Evolutionary conservation across 2,113 vertebrate species (phyloP), one percentile per base, ranked within the genome.

Genomic region (Fregata magnificens): DNA sequence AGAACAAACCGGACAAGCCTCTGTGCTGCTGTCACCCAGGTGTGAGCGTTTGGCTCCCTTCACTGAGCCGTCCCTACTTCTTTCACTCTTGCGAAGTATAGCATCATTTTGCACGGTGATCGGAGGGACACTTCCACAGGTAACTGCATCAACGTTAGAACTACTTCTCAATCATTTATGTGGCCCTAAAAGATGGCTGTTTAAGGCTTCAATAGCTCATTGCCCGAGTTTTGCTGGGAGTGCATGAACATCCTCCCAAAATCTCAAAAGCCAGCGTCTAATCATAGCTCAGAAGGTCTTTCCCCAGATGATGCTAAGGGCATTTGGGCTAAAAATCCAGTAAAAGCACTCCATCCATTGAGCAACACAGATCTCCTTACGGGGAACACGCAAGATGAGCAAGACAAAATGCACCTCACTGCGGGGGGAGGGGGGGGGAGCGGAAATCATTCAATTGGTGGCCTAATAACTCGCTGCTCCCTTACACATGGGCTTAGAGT

Each of bases 31-130:
- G 32, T 13, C 24, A 11, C 38, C 38, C 50, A 22, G 38, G 6
- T 2, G 9, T 0, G 10, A 52, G 49, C 40, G 4, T 53, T 13
- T 3, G 1, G 42, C n/a, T 56, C 67, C 63, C 42, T 4, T 14
- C 36, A 2, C 52, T 3, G 29, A 19, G 62, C n/a, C 7, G 0
- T 6, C 45, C 61, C 55, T 13, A 25, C 62, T 36, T 5, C 78
- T 9, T 9, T 16, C 16, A 3, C 50, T 45, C 52, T 2, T 11
- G 14, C 13, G 0, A 11, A 11, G 34, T 7, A 18, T 1, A 25
- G 62, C 63, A 31, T 13, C 20, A 2, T 25, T 26, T 8, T 13
- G 56, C 53, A 42, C 44, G 16, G 2, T 0, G 16, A n/a, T 13
- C 6, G 1, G n/a, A n/a, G 44, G 5, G 65, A 86, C 8, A 1